Evolutionary conservation across 1,140 invertebrate genomes (phyloP).

Genomic region (Drosophila malerkotliana): DNA sequence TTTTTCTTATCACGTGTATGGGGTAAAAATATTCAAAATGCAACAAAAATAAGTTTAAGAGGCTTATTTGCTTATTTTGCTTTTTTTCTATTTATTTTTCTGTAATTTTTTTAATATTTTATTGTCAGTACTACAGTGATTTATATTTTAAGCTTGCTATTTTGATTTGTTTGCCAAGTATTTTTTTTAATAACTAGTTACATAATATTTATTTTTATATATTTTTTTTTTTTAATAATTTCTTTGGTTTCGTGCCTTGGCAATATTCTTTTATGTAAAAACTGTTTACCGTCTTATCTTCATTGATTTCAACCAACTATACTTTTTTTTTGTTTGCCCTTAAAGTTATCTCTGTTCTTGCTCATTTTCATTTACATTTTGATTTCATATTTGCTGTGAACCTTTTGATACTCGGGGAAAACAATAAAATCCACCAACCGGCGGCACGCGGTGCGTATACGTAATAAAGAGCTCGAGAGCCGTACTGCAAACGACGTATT

Average conservation of each 20-base stretch:
- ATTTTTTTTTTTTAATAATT: neutral
- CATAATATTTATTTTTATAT: neutral
- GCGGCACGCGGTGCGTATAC: conserved; percentile 68
- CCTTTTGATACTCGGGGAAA: conserved; percentile 55
- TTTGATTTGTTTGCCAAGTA: conserved; percentile 5
- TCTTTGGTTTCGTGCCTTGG: neutral
- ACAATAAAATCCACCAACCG: conserved; percentile 54
- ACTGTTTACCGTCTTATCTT: conserved; percentile 43
- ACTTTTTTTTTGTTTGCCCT: conserved; percentile 1
- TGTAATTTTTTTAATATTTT: conserved; percentile 27
- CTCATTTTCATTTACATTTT: conserved; percentile 75
- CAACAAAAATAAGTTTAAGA: conserved; percentile 22
- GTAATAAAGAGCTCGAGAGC: conserved; percentile 53
- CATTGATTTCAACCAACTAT: conserved; percentile 43
- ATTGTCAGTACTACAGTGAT: conserved; percentile 1
- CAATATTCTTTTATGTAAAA: conserved; percentile 17
- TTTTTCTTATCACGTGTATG: conserved; percentile 65
- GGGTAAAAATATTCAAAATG: conserved; percentile 20
- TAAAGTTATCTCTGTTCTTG: conserved; percentile 11
- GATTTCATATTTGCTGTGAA: conserved; percentile 63
- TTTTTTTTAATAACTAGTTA: conserved; percentile 1
- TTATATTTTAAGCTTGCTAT: conserved; percentile 7
- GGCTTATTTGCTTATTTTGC: conserved; percentile 26
- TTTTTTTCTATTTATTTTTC: conserved; percentile 39
- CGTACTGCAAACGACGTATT: conserved; percentile 41